Evolutionary conservation across 2,888 invertebrate genomes (phyloP), one percentile per base, ranked within the genome.

Genomic region (Ferrisia virgata): DNA sequence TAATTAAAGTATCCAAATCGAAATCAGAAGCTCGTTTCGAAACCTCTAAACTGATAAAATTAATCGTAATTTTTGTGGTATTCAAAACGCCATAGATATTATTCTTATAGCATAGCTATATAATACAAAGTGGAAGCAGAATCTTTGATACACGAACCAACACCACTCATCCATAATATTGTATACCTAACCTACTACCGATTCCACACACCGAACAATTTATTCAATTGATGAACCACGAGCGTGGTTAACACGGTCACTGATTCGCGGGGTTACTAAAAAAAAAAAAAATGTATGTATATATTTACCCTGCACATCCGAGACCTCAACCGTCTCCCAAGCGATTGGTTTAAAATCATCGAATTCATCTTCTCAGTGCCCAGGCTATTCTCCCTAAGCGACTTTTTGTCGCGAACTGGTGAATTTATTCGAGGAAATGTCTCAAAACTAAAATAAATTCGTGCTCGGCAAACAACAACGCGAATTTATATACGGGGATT

Each of bases 361-460:
- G 2, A 40, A 39, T 79, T n/a, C 78, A 40, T 40, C 40, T 39
- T 25, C n/a, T n/a, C n/a, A n/a, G n/a, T n/a, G n/a, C n/a, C n/a
- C n/a, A n/a, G 79, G 1, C 22, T 33, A 58, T 69, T 80, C 33
- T 22, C n/a, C 58, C 36, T 69, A 36, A 0, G 33, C 18, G 82
- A n/a, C 64, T 22, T 33, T 64, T 58, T 79, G 47, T 58, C 80
- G 25, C 39, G 9, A 22, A 11, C 36, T 25, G 11, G 80, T 28
- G 80, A 36, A 78, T 78, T 43, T 43, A 43, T 8, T 22, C 3
- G n/a, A 28, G 53, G 31, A 53, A 80, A 33, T 58, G 82, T 82
- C 82, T 82, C 82, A 58, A 64, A 82, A 82, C 58, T 58, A 39
- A 82, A 82, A 82, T 82, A 82, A 82, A 82, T 82, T 58, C 58